Conservation (phyloP, 2,113 vertebrate species). For the Malurus melanocephalus region DNA sequence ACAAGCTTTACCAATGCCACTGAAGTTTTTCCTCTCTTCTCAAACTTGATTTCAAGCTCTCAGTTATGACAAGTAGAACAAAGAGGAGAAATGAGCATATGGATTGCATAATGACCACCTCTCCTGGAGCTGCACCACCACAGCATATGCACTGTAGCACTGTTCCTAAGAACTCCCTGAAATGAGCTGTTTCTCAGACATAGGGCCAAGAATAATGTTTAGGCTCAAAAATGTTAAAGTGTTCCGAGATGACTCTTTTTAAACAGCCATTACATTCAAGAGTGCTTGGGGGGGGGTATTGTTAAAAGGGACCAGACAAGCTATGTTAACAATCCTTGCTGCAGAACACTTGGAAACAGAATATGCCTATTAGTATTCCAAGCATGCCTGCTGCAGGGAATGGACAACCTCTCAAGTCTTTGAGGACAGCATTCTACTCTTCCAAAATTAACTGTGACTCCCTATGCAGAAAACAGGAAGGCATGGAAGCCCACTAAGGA, state of each 20-base stretch:
- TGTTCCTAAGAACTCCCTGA: not conserved
- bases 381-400: not conserved
- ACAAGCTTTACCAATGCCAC: not conserved
- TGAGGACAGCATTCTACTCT: not conserved
- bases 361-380: not conserved
- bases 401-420: not conserved
- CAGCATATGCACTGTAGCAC: not conserved
- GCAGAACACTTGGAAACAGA: not conserved
- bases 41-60: not conserved
- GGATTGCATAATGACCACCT: not conserved
- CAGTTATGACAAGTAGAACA: not conserved
- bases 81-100: not conserved
- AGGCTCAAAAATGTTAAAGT: constrained; percentile 10
- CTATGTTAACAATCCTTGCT: not conserved
- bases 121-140: not conserved
- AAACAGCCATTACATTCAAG: constrained; percentile 1
- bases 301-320: not conserved
- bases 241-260: not conserved
- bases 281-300: not conserved
- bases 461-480: not conserved
- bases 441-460: not conserved
- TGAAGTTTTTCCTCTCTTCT: not conserved
- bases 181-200: not conserved
- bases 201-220: constrained; percentile 8
- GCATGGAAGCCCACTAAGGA: not conserved